A percentile compares a stretch with the other conserved stretches of the same genome.
phyloP scores from a whole-genome alignment of 2,113 vertebrate genomes.

The Tyto alba region DNA sequence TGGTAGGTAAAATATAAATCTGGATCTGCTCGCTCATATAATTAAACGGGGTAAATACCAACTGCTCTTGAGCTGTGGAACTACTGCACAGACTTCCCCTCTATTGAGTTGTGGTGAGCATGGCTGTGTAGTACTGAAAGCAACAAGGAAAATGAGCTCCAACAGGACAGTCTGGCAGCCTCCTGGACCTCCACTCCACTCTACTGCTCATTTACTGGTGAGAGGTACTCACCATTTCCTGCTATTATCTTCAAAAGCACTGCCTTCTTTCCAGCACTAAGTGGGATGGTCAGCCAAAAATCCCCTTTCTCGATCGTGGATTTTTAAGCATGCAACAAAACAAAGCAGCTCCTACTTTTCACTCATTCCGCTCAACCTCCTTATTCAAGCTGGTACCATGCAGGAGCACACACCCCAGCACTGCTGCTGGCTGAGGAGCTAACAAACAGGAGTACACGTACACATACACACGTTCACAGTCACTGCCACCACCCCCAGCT shows the following conservation, averaged over 20 bases:
- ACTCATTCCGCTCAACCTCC: neutral
- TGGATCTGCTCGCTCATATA: neutral
- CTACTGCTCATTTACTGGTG: neutral
- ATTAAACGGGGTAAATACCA: neutral
- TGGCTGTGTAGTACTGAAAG: neutral
- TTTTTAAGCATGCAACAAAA: neutral
- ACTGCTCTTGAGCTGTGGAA: neutral
- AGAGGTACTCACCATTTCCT: neutral
- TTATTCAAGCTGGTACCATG: neutral
- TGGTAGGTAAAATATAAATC: neutral
- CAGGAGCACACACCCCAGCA: neutral
- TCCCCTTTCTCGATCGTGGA: neutral
- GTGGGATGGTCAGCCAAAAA: neutral
- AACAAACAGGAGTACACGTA: neutral
- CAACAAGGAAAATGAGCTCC: neutral
- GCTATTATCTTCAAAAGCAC: neutral
- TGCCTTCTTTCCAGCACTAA: neutral
- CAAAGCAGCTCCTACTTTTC: neutral
- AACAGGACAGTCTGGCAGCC: neutral
- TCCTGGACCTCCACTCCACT: neutral
- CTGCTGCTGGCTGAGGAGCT: neutral
- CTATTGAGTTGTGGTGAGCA: neutral
- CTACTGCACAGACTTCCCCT: neutral
- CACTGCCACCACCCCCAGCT: neutral
- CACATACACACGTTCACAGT: no score